Evolutionary conservation across 2,888 invertebrate genomes (phyloP), one percentile per base, ranked within the genome.

Genomic region (Alloplasta piceator): DNA sequence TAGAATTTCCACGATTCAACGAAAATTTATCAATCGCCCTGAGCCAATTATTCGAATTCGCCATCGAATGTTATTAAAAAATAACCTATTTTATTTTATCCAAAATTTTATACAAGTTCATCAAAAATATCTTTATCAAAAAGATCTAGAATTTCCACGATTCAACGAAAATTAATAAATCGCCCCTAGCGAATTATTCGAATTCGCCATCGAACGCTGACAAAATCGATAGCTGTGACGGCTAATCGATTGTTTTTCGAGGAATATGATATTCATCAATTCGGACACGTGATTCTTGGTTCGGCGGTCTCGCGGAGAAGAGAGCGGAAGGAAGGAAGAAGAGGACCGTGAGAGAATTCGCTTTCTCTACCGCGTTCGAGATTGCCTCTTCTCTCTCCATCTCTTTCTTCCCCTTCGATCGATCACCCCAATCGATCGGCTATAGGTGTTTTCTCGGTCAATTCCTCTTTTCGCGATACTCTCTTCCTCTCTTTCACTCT

Each of bases 341-440:
- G 72, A 80, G 77, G 63, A 81, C 77, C 81, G 81, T 81, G 81
- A 81, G 81, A 81, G 81, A 81, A 81, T 78, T 81, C 77, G 73
- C 70, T 81, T 78, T 81, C 81, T 78, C 68, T 60, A 39, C 48
- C 10, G 43, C 64, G 52, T 38, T 66, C 58, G 48, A 48, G 58
- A 26, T 26, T 26, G 26, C 26, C 26, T 26, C 26, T 26, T 26
- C 26, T 26, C 26, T 26, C 26, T 26, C 26, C 3, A 26, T 50
- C 61, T 72, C 52, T 3, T 26, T 26, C 26, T 26, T n/a, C n/a
- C n/a, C n/a, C n/a, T 26, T 26, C 26, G 76, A 85, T 83, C 82
- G 81, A 74, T 82, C 75, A 66, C 66, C 52, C 61, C 83, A 81
- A 85, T 81, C 80, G 82, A 83, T 84, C 79, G 79, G 66, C 58